A percentile compares a stretch with the other conserved stretches of the same genome.
Evolutionary conservation across 2,797 vertebrate species (phyloP).

Genomic region (Rhynchonycteris naso): DNA sequence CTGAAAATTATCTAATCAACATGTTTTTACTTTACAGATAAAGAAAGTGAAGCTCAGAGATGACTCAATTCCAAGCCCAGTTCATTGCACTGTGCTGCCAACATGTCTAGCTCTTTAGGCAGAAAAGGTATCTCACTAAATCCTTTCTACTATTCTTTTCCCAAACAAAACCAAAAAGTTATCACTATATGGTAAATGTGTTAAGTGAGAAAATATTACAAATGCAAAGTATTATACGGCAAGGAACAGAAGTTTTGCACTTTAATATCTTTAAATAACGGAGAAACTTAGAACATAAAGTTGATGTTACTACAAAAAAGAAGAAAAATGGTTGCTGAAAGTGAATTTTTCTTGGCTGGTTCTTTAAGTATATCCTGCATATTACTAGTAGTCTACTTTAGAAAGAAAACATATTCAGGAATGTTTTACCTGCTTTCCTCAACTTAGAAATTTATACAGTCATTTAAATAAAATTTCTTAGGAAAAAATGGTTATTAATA

Average conservation of each 20-base stretch:
- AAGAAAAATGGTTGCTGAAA: constrained; percentile 31
- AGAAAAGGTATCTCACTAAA: background rate
- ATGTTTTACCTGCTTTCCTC: background rate
- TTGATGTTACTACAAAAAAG: background rate
- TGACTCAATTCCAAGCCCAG: background rate
- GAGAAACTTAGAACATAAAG: background rate
- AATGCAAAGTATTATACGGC: background rate
- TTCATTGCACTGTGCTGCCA: background rate
- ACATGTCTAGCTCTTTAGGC: background rate
- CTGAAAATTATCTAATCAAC: background rate
- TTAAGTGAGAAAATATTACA: background rate
- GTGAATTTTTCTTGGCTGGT: background rate
- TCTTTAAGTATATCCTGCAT: background rate
- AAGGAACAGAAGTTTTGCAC: background rate
- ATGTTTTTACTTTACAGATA: background rate
- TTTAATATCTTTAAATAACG: background rate
- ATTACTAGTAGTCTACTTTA: background rate
- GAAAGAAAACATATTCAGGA: background rate
- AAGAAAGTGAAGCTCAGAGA: background rate
- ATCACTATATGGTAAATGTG: background rate
- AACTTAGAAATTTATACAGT: background rate
- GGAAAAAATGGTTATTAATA: constrained; percentile 3
- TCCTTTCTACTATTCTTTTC: background rate
- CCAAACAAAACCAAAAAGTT: background rate
- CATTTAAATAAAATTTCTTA: constrained; percentile 20